These are phyloP conservation scores for Squalus acanthias DNA, from an alignment of 2,797 vertebrate species.

Conservation along the genomic window DNA sequence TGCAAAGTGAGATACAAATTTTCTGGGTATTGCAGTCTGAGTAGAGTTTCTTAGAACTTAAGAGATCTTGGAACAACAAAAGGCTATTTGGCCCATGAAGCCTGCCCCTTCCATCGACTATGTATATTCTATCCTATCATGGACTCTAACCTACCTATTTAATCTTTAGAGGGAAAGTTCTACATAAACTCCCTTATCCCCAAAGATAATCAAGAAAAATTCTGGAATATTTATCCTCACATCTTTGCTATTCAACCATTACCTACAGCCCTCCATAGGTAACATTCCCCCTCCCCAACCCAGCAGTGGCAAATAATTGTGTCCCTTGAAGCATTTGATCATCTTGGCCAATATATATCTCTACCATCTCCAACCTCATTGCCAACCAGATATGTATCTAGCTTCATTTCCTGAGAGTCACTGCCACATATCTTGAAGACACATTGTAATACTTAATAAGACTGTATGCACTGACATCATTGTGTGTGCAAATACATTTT, in stretches of 20 bases:
- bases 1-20: neutral
- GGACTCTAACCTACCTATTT: neutral
- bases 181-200: neutral
- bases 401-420: neutral
- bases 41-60: neutral
- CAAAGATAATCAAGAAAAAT: neutral
- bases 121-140: neutral
- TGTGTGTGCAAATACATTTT: neutral
- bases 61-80: neutral
- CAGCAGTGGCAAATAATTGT: neutral
- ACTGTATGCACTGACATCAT: neutral
- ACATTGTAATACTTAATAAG: neutral
- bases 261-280: neutral
- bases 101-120: neutral
- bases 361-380: neutral
- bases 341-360: neutral
- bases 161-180: neutral
- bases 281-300: neutral
- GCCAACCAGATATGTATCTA: neutral
- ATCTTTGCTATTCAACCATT: neutral
- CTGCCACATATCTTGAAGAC: neutral
- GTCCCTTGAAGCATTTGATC: neutral
- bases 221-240: neutral
- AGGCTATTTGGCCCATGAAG: neutral
- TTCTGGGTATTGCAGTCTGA: neutral